Base-by-base conservation (phyloP, 1,140 invertebrate genomes). In the Lordiphosa collinella region DNA sequence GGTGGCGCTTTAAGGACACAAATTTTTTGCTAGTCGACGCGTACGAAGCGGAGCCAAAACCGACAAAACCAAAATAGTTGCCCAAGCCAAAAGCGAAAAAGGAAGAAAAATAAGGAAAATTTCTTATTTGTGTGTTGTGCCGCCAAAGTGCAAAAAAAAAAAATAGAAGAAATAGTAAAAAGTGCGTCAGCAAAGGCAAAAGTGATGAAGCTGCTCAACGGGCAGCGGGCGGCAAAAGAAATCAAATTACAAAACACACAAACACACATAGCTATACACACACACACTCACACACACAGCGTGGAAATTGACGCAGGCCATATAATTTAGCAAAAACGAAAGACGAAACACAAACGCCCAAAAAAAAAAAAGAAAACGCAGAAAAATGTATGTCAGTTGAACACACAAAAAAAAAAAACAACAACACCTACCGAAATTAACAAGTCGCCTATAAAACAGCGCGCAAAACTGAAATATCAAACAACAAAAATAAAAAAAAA, bases 211-310 rank as follows among this genome's bases (percentile, higher is more conserved):
- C 10, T 34, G 25, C 34, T 38, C 49, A 37, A 58, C 76, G 56
- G 76, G 60, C 57, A 76, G 66, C 76, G 72, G 72, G 78, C 71
- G 64, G 78, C 75, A 82, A 82, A 82, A 82, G 78, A 84, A 82
- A 82, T 84, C 78, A 82, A 84, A 82, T 84, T 82, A 82, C 76
- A 82, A 82, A 82, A 84, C 78, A 76, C 71, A 72, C 70, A 76
- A 53, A 62, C 44, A 62, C 54, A 67, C 54, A 40, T 8, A 50
- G n/a, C 18, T 25, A 54, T 13, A 51, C 51, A 32, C 57, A 50
- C 43, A 40, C 25, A 54, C 41, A 54, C 59, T 53, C 58, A 54
- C 50, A 61, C 22, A 18, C 43, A 66, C 14, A 44, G 22, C 34
- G 61, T 13, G 46, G 6, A 44, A 25, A 41, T 13, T 44, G 18